Evolutionary conservation across 2,888 invertebrate genomes (phyloP).

Genomic region (Protodeltote pygarga): DNA sequence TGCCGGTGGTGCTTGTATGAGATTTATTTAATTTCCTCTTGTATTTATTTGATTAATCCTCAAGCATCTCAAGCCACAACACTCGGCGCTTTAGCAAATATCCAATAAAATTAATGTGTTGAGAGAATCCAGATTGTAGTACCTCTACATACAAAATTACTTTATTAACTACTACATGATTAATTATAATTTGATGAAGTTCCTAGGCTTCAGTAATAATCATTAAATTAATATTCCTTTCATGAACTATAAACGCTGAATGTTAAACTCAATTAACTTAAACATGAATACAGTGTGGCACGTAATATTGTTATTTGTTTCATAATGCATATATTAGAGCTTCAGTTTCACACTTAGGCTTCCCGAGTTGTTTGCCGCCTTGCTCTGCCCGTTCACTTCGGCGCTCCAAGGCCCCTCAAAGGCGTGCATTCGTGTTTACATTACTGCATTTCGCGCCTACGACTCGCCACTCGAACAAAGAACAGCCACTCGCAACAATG

Average conservation of each 20-base stretch:
- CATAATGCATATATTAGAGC: slow-evolving; percentile 21
- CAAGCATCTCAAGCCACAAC: no score
- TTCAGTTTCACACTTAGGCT: slow-evolving; percentile 17
- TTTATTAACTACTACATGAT: slow-evolving; percentile 9
- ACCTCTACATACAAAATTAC: slow-evolving; percentile 20
- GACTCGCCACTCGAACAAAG: slow-evolving; percentile 30
- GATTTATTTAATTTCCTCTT: no score
- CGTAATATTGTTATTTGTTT: slow-evolving; percentile 22
- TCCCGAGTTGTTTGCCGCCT: slow-evolving; percentile 5
- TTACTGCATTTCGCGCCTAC: slow-evolving; percentile 52
- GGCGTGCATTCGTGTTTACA: slow-evolving; percentile 49
- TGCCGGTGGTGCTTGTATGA: no score
- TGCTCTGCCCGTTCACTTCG: slow-evolving; percentile 23
- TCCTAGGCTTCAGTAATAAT: slow-evolving; percentile 31
- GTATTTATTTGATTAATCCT: no score
- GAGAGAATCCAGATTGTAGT: slow-evolving; percentile 10
- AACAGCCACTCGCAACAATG: slow-evolving; percentile 15
- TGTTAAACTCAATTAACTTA: slow-evolving; percentile 18
- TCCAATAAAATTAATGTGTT: slow-evolving; percentile 3
- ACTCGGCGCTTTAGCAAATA: no score
- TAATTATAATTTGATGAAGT: slow-evolving; percentile 33
- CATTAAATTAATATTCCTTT: slow-evolving; percentile 26
- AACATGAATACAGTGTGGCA: slow-evolving; percentile 27
- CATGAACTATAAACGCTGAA: slow-evolving; percentile 5
- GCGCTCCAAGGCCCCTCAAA: slow-evolving; percentile 42